Base-by-base conservation (phyloP, 2,113 vertebrate genomes). In the Myrmophylax atrothorax region DNA sequence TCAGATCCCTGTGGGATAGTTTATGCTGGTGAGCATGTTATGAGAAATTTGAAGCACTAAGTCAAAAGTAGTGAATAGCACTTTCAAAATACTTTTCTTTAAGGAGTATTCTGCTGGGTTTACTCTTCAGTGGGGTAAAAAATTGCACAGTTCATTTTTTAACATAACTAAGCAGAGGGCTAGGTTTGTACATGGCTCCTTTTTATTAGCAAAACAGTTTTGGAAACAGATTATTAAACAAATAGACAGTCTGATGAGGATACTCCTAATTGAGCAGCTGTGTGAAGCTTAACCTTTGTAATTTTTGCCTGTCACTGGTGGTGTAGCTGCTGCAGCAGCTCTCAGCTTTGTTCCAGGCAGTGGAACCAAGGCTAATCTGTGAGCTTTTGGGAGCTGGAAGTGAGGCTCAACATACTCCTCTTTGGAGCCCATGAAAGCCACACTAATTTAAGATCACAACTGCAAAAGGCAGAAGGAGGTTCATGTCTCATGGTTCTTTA, bases 401-500 rank as follows among this genome's bases (percentile, higher is more conserved):
- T 58, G 44, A 58, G 35, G 37, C 35, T 18, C 14, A 5, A 28
- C 14, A 6, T 5, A 9, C n/a, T 85, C 38, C 17, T 35, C 58
- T 72, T 50, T 46, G 44, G 28, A 85, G 28, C 50, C 22, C 47
- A n/a, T 28, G 50, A 70, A 87, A 81, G 22, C 52, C n/a, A 14
- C 55, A 14, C 8, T 79, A 63, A 83, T 79, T 85, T 67, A 33
- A 67, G 60, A 53, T 74, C 28, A 63, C 9, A 5, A 5, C 13
- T 64, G 15, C 72, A 50, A 75, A 47, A 84, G 37, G 28, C 64
- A 87, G 59, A n/a, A 64, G 23, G 53, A 58, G 13, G 17, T 67
- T 42, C 1, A 0, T 29, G 28, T 42, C 53, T 63, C 56, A 1
- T 3, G 14, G 24, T 44, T 80, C 23, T 26, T 42, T 40, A 35